These are phyloP conservation scores for Nannobrachium achirus DNA, from an alignment of 2,113 vertebrate species.

Conservation along the genomic window DNA sequence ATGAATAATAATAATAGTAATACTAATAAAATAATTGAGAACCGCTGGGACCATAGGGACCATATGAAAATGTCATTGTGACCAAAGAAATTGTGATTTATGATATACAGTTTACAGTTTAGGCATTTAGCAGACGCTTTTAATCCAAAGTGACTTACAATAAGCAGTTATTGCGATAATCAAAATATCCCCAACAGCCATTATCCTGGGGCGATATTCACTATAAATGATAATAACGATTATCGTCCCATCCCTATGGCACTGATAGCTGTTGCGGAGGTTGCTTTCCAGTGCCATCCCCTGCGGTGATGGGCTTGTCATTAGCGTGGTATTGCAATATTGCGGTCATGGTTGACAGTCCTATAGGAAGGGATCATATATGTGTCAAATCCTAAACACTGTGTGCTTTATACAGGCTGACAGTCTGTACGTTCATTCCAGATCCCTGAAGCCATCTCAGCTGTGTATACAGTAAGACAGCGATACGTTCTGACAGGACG, in stretches of 20 bases:
- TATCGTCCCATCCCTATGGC: neutral
- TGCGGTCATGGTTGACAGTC: slow-evolving; percentile 56
- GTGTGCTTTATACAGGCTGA: slow-evolving; percentile 34
- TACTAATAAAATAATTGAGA: no score
- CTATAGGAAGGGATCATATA: slow-evolving; percentile 33
- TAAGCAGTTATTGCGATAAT: no score
- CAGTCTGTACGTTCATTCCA: slow-evolving; percentile 27
- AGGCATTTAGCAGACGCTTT: no score
- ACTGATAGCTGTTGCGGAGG: slow-evolving; percentile 11
- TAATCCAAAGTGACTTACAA: no score
- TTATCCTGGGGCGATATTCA: no score
- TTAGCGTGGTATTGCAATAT: slow-evolving; percentile 32
- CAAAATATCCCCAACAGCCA: no score
- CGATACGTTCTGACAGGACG: slow-evolving; percentile 28
- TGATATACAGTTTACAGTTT: no score
- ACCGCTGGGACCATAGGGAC: no score
- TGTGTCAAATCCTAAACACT: slow-evolving; percentile 52
- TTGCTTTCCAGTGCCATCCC: slow-evolving; percentile 20
- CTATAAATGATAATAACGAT: no score
- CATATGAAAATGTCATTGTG: no score
- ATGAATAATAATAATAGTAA: no score
- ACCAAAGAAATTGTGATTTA: no score
- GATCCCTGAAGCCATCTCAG: slow-evolving; percentile 31
- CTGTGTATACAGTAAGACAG: slow-evolving; percentile 3
- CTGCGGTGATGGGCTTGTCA: slow-evolving; percentile 34